Percentiles rank a stretch among this genome's conserved stretches.
These are phyloP conservation scores for Sciurus vulgaris DNA, from an alignment of 2,797 vertebrate genomes.

Conservation along the genomic window DNA sequence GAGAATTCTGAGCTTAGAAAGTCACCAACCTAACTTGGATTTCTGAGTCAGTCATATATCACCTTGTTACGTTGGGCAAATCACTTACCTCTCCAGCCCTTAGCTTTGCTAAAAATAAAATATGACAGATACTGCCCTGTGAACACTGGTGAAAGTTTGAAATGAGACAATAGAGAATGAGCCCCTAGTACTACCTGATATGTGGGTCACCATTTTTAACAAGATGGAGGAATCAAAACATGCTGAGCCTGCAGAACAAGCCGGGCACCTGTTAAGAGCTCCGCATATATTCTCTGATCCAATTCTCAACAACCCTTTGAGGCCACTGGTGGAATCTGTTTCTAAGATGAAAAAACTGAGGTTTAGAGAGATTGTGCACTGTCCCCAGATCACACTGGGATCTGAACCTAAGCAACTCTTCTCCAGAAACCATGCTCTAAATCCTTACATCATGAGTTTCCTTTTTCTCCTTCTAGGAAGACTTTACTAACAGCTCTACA, in stretches of 20 bases:
- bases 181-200: neutral
- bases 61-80: neutral
- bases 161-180: neutral
- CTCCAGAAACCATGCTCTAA: neutral
- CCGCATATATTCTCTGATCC: neutral
- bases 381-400: neutral
- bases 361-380: neutral
- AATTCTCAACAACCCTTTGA: neutral
- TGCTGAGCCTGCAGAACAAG: neutral
- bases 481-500: neutral
- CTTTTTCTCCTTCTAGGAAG: neutral
- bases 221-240: neutral
- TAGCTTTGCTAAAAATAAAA: neutral
- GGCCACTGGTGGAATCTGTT: neutral
- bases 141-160: neutral
- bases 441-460: neutral
- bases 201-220: neutral
- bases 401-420: neutral
- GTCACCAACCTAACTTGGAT: neutral
- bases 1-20: neutral
- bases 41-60: neutral
- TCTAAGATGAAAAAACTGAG: neutral
- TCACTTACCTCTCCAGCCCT: neutral
- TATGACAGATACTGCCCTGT: neutral
- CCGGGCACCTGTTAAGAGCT: neutral